phyloP scores from a whole-genome alignment of 2,888 invertebrate genomes.

The Drosophila conformis region DNA sequence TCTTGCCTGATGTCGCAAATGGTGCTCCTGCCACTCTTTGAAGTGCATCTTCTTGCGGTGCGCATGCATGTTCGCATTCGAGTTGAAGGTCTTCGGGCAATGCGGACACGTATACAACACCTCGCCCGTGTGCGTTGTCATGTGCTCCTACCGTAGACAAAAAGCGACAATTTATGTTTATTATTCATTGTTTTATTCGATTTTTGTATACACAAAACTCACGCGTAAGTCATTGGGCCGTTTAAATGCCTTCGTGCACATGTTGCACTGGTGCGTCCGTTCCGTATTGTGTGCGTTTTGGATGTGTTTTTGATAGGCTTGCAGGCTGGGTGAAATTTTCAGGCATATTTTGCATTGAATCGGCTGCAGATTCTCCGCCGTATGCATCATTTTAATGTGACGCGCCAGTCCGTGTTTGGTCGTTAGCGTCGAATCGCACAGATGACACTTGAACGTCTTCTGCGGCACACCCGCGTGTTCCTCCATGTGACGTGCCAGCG shows the following conservation, averaged over 20 bases:
- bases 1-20: slow-evolving; percentile 40
- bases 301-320: slow-evolving; percentile 79
- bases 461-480: slow-evolving; percentile 79
- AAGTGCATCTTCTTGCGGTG: slow-evolving; percentile 82
- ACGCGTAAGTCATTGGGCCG: slow-evolving; percentile 76
- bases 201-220: slow-evolving; percentile 18
- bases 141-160: slow-evolving; percentile 74
- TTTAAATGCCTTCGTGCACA: slow-evolving; percentile 84
- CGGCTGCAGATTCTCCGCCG: slow-evolving; percentile 73
- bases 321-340: slow-evolving; percentile 77
- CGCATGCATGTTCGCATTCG: slow-evolving; percentile 81
- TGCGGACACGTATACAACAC: slow-evolving; percentile 80
- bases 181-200: neutral
- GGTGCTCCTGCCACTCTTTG: slow-evolving; percentile 80
- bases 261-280: slow-evolving; percentile 79
- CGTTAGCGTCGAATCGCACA: slow-evolving; percentile 77
- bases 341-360: slow-evolving; percentile 79
- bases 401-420: slow-evolving; percentile 80
- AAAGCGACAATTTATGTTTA: neutral
- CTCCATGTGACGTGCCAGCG: slow-evolving; percentile 78
- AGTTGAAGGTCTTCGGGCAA: slow-evolving; percentile 82
- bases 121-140: slow-evolving; percentile 81
- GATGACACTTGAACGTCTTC: slow-evolving; percentile 74
- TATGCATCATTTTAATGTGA: slow-evolving; percentile 82
- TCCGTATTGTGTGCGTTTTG: slow-evolving; percentile 79